Percentiles rank a stretch among this genome's conserved stretches.
Evolutionary conservation across 1,140 invertebrate species (phyloP).

Genomic region (Lamellibrachia luymesi): DNA sequence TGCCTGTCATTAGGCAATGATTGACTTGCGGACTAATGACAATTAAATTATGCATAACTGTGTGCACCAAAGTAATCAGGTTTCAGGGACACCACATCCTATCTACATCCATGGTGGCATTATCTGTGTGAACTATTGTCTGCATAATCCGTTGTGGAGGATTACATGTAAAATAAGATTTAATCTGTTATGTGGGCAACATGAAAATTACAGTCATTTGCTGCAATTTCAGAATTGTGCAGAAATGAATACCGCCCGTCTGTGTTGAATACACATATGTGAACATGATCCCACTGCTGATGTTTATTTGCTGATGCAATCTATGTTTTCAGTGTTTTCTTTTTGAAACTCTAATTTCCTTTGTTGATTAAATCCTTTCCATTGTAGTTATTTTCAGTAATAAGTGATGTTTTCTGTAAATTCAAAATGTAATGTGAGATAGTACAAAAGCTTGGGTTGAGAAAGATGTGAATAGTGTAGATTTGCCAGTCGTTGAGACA

Average conservation of each 20-base stretch:
- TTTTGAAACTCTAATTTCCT: not conserved
- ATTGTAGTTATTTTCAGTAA: not conserved
- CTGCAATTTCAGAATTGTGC: not conserved
- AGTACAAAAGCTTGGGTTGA: not conserved
- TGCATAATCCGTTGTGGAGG: not conserved
- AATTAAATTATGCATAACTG: conserved; percentile 1
- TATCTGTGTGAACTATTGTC: not conserved
- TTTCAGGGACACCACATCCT: not conserved
- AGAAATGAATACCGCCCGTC: not conserved
- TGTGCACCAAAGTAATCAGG: not conserved
- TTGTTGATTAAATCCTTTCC: not conserved
- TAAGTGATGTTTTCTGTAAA: not conserved
- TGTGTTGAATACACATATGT: not conserved
- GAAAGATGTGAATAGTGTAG: not conserved
- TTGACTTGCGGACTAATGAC: not conserved
- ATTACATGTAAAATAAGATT: not conserved
- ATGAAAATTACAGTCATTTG: not conserved
- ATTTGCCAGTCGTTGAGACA: not conserved
- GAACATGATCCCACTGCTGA: not conserved
- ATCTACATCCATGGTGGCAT: not conserved
- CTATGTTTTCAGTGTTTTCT: not conserved
- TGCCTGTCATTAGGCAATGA: not conserved
- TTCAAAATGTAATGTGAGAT: no score
- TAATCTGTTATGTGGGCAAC: not conserved
- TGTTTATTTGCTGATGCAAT: not conserved